Evolutionary conservation across 2,113 vertebrate genomes (phyloP), one percentile per base, ranked within the genome.

Genomic region (Indicator maculatus): DNA sequence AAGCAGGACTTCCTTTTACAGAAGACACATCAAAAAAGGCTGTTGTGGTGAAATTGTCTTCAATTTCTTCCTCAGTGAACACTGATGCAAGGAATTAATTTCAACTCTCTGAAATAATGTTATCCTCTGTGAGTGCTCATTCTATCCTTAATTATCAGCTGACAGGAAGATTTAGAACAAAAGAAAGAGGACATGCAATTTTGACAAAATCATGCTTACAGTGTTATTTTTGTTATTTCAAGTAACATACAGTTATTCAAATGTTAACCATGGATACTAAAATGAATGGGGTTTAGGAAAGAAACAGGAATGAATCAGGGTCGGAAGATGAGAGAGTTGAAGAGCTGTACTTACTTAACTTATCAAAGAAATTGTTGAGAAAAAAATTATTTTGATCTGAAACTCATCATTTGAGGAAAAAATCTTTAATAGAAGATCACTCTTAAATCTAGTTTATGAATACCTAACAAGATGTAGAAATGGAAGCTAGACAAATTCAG

Each of bases 351-450:
- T 92, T 92, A 81, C 53, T 59, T 75, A 67, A 70, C 66, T 87
- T 93, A 56, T 76, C 71, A 87, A 83, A 91, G 12, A 83, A 90
- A 84, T 93, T 90, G 59, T 78, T 90, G 90, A 93, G 66, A 93
- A 94, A 90, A 89, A 0, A 92, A 61, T 76, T 89, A 11, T 94
- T 89, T 89, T 92, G 44, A 82, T 94, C 81, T 82, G 66, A 67
- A 94, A 85, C 58, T 85, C 71, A 36, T 87, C 33, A 15, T 63
- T 15, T 76, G 63, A 59, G 63, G 45, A 52, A 81, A 93, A 66
- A 61, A 11, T 65, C 58, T 53, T 73, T 88, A 67, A 81, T 28
- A 83, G 75, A 87, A 87, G 66, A 77, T 93, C 64, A 41, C 20
- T 88, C 55, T 70, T 93, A 73, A 91, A 93, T 88, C 85, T 88